These are phyloP conservation scores for Hiodon alosoides DNA, from an alignment of 2,113 vertebrate genomes.

Conservation along the genomic window DNA sequence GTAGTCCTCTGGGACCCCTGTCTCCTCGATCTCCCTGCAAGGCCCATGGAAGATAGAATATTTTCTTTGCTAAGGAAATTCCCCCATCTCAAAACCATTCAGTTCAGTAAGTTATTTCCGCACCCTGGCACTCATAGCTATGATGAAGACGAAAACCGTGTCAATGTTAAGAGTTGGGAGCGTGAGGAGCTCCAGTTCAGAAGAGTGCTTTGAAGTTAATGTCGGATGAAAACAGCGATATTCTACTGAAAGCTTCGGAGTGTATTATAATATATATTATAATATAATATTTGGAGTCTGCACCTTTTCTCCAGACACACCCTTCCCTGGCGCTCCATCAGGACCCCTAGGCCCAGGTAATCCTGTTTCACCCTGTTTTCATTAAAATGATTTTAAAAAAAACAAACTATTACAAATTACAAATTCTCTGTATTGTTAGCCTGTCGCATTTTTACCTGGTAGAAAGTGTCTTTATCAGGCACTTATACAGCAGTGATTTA, in stretches of 20 bases:
- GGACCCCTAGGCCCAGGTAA: conserved; percentile 46
- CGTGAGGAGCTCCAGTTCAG: no score
- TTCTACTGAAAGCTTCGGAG: not conserved
- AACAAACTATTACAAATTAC: not conserved
- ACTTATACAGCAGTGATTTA: no score
- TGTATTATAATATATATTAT: no score
- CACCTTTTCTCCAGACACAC: conserved; percentile 66
- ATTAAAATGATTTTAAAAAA: conserved; percentile 23
- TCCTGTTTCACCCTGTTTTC: conserved; percentile 58
- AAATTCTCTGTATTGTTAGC: not conserved
- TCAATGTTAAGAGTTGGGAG: no score
- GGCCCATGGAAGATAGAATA: not conserved
- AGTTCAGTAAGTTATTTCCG: no score
- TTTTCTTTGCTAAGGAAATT: not conserved
- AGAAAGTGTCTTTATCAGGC: no score
- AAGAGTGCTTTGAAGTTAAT: no score
- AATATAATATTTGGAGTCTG: not conserved
- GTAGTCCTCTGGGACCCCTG: conserved; percentile 53
- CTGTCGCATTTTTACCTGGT: no score
- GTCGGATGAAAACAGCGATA: not conserved
- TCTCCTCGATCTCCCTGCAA: conserved; percentile 60
- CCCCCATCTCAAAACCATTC: no score
- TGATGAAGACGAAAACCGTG: no score
- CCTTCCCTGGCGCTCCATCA: conserved; percentile 54
- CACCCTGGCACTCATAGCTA: no score